Conservation (phyloP, 1,140 invertebrate species). For the Bombus terrestris region DNA sequence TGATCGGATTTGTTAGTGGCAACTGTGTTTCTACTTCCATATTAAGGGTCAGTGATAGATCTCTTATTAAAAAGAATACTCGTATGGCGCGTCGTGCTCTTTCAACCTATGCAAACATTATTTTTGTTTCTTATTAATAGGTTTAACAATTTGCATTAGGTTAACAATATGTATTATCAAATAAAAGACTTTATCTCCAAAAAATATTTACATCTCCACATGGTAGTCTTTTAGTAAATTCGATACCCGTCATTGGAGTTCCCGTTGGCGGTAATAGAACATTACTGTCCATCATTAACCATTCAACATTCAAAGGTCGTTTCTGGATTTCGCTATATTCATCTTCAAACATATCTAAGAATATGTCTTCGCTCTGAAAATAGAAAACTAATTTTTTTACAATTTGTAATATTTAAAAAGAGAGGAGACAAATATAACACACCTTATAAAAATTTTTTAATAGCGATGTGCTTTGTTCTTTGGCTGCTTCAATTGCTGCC, state of each 20-base stretch:
- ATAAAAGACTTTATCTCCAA: neutral
- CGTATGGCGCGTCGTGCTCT: conserved; percentile 95
- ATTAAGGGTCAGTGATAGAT: conserved; percentile 91
- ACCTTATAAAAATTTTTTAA: conserved; percentile 97
- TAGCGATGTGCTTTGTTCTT: conserved; percentile 92
- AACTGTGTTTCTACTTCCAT: conserved; percentile 93
- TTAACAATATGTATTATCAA: neutral
- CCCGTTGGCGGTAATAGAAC: conserved; percentile 97
- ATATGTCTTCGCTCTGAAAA: conserved; percentile 96
- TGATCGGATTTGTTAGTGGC: conserved; percentile 95
- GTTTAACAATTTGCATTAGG: conserved; percentile 15
- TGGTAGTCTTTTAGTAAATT: conserved; percentile 96
- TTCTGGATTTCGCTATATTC: conserved; percentile 97
- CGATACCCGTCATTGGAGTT: conserved; percentile 97
- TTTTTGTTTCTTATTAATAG: conserved; percentile 42
- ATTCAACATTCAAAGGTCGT: conserved; percentile 94
- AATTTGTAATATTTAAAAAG: neutral
- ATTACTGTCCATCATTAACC: conserved; percentile 97
- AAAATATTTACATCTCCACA: conserved; percentile 92
- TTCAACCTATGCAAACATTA: conserved; percentile 88
- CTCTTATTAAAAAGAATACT: conserved; percentile 96
- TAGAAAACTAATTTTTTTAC: conserved; percentile 44
- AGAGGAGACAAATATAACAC: conserved; percentile 20
- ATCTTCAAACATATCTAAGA: conserved; percentile 99
- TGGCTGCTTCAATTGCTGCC: conserved; percentile 89